phyloP scores from a whole-genome alignment of 2,888 invertebrate species.

The Gerris lacustris region DNA sequence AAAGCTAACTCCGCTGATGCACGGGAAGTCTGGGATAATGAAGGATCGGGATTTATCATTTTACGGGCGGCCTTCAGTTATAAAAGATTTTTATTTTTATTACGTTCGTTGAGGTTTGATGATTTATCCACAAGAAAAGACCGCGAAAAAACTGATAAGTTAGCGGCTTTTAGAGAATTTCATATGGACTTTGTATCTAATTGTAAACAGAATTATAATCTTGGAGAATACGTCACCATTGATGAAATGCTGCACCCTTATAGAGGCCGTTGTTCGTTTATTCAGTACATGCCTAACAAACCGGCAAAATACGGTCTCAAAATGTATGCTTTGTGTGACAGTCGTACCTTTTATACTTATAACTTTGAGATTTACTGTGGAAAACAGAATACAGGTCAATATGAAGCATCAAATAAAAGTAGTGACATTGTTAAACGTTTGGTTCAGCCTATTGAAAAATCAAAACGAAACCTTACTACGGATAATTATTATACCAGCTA shows the following conservation, averaged over 20 bases:
- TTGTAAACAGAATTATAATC: slow-evolving; percentile 22
- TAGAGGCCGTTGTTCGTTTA: too few relatives aligned
- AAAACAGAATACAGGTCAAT: slow-evolving; percentile 22
- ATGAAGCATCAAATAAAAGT: slow-evolving; percentile 20
- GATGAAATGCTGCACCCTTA: slow-evolving; percentile 27
- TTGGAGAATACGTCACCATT: slow-evolving; percentile 23
- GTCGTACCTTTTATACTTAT: slow-evolving; percentile 24
- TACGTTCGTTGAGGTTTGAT: slow-evolving; percentile 21
- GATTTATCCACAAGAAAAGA: slow-evolving; percentile 19
- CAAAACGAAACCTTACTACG: slow-evolving; percentile 25
- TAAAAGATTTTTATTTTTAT: slow-evolving; percentile 22
- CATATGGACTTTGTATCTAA: slow-evolving; percentile 21
- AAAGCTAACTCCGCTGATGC: too few relatives aligned
- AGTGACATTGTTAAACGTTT: slow-evolving; percentile 24
- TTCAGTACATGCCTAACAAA: too few relatives aligned
- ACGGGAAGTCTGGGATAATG: too few relatives aligned
- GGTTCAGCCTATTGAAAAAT: slow-evolving; percentile 20
- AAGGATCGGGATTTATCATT: too few relatives aligned
- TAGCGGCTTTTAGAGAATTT: slow-evolving; percentile 22
- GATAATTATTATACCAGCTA: slow-evolving; percentile 20
- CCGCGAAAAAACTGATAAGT: slow-evolving; percentile 22
- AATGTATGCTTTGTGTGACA: slow-evolving; percentile 25
- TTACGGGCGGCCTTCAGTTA: too few relatives aligned
- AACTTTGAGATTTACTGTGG: slow-evolving; percentile 27
- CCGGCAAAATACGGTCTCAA: too few relatives aligned